phyloP scores from a whole-genome alignment of 92 coral and sea anemone species.

The Blastomussa wellsi region DNA sequence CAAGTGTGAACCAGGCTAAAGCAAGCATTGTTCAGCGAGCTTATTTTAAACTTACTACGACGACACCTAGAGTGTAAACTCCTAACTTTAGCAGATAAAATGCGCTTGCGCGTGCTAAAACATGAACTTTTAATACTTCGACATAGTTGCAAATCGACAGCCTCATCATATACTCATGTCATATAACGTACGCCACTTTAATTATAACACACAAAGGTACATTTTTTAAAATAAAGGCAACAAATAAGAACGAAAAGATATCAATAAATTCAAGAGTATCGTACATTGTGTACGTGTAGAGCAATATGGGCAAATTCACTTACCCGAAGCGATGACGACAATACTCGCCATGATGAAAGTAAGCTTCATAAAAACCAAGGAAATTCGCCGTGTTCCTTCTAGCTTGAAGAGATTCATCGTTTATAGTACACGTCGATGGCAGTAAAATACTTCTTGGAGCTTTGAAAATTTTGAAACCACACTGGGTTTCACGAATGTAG shows the following conservation, averaged over 20 bases:
- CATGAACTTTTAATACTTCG: too few species aligned
- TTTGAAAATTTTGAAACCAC: not conserved
- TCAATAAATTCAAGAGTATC: not conserved
- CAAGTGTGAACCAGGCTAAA: too few species aligned
- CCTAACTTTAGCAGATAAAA: too few species aligned
- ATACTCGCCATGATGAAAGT: not conserved
- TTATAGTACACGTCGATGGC: not conserved
- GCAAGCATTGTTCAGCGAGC: too few species aligned
- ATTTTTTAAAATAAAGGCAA: not conserved
- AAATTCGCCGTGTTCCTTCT: not conserved
- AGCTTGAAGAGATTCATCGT: not conserved
- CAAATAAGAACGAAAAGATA: not conserved
- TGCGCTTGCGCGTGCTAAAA: too few species aligned
- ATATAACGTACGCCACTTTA: too few species aligned
- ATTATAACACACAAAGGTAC: not conserved
- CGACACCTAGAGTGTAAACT: too few species aligned
- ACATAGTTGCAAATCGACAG: too few species aligned
- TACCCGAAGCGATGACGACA: conserved; percentile 6
- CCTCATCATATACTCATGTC: too few species aligned
- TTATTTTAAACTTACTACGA: too few species aligned
- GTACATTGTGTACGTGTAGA: not conserved
- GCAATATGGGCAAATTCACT: not conserved
- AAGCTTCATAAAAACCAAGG: not conserved
- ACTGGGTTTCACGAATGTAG: not conserved
- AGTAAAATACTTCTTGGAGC: not conserved